Conservation (phyloP, 64 coral and sea anemone genomes). For the Montipora cactus region DNA sequence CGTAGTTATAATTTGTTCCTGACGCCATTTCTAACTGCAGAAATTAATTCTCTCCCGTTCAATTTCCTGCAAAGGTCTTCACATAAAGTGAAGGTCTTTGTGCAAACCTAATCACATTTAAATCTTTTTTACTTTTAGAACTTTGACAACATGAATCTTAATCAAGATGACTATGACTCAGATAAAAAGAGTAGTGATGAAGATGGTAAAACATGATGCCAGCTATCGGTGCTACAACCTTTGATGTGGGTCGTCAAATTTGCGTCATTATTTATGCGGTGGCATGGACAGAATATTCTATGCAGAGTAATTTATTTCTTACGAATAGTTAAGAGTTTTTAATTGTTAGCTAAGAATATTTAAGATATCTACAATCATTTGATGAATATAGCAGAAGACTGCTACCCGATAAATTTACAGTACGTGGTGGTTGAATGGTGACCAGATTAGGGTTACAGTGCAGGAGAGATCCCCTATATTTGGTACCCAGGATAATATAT, state of each 20-base stretch:
- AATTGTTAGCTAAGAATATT: slow-evolving; percentile 78
- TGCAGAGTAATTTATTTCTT: slow-evolving; percentile 71
- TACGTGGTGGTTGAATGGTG: background rate
- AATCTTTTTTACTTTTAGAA: slow-evolving; percentile 65
- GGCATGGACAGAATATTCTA: slow-evolving; percentile 17
- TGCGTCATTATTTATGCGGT: slow-evolving; percentile 53
- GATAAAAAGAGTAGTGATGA: slow-evolving; percentile 61
- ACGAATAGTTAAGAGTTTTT: slow-evolving; percentile 62
- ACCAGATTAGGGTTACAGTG: too few species aligned
- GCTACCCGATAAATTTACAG: background rate
- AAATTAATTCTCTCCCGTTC: too few species aligned
- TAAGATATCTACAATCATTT: slow-evolving; percentile 50
- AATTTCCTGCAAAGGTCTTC: background rate
- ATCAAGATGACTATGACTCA: slow-evolving; percentile 72
- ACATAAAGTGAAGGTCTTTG: too few species aligned
- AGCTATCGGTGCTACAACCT: background rate
- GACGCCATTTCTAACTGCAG: too few species aligned
- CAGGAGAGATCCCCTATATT: too few species aligned
- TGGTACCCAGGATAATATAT: too few species aligned
- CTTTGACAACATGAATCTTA: slow-evolving; percentile 91
- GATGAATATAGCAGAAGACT: slow-evolving; percentile 1
- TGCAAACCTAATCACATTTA: background rate
- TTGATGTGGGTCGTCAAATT: background rate
- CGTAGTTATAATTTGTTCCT: too few species aligned
- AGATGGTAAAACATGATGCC: slow-evolving; percentile 61